Evolutionary conservation across 2,797 vertebrate species (phyloP), one percentile per base, ranked within the genome.

Genomic region (Hypotaenidia okinawae): DNA sequence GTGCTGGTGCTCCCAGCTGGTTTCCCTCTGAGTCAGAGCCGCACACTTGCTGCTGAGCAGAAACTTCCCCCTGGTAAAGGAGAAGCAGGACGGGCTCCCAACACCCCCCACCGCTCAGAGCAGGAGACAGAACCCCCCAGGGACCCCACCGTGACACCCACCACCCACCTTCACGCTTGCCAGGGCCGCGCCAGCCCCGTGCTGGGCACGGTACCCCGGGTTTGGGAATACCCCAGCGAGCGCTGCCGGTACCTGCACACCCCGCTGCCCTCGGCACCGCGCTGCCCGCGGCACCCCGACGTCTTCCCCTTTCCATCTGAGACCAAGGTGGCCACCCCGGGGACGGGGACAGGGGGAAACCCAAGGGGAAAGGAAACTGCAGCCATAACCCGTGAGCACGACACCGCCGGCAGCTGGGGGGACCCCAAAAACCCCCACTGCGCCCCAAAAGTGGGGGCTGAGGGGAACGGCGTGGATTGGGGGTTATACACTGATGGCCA

Each of bases 11-110:
- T 52, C 25, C 25, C 41, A 1, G 27, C 5, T 6, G 0, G 18
- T 95, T 94, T 95, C 91, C 61, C 9, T 96, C 52, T 95, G 96
- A 97, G 55, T 94, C 92, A 96, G 70, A 83, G 75, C 76, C 2
- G 2, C 23, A 19, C 28, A 3, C 33, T 62, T 0, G 43, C 19
- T 30, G 82, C 64, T 3, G 6, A 51, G 87, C 77, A 63, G 80
- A 47, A 94, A 95, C 72, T 91, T 88, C 92, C 41, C 54, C 49
- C 19, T 1, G 21, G 35, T 59, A 39, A 70, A 72, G 33, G 25
- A 80, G 94, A 66, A 94, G 90, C 55, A 0, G 64, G 78, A 19
- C 4, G 5, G 41, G 59, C 27, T 68, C 77, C 90, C 92, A 76
- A 57, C 27, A 3, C 84, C 92, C 91, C 89, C 30, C n/a, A n/a